Conservation (phyloP, 2,797 vertebrate genomes). For the Miichthys miiuy region DNA sequence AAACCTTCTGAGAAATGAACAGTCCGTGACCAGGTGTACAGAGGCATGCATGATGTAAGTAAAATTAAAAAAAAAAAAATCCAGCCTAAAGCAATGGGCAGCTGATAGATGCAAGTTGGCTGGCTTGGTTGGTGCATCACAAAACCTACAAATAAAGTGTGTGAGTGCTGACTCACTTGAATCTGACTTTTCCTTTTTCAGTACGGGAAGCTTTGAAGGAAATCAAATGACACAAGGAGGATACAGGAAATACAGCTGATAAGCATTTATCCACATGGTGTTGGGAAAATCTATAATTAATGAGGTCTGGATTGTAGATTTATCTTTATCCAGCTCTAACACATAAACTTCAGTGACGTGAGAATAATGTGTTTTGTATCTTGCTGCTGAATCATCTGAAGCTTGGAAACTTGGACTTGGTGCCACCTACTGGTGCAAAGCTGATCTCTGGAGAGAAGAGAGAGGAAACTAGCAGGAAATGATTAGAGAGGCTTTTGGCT, state of each 20-base stretch:
- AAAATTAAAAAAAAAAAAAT: too few species aligned
- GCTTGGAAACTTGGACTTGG: constrained; percentile 41
- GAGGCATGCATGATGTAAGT: too few species aligned
- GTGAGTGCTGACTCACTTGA: too few species aligned
- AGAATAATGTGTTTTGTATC: not conserved
- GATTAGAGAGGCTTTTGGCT: constrained; percentile 24
- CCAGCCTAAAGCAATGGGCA: too few species aligned
- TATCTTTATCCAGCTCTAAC: not conserved
- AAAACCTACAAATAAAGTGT: not conserved
- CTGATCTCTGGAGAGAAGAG: constrained; percentile 29
- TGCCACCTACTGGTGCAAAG: constrained; percentile 77
- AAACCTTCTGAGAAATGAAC: too few species aligned
- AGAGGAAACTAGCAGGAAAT: not conserved
- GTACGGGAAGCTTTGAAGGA: too few species aligned
- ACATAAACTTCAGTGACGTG: not conserved
- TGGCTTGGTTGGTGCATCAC: not conserved
- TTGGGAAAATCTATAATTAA: constrained; percentile 1
- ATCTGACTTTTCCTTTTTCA: too few species aligned
- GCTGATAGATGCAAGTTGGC: too few species aligned
- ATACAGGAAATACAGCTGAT: too few species aligned
- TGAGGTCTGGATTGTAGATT: not conserved
- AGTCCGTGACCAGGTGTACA: too few species aligned
- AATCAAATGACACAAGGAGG: too few species aligned
- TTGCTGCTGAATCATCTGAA: not conserved
- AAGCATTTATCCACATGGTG: too few species aligned